Evolutionary conservation across 2,113 vertebrate species (phyloP).

Genomic region (Ptychochromis oligacanthus): DNA sequence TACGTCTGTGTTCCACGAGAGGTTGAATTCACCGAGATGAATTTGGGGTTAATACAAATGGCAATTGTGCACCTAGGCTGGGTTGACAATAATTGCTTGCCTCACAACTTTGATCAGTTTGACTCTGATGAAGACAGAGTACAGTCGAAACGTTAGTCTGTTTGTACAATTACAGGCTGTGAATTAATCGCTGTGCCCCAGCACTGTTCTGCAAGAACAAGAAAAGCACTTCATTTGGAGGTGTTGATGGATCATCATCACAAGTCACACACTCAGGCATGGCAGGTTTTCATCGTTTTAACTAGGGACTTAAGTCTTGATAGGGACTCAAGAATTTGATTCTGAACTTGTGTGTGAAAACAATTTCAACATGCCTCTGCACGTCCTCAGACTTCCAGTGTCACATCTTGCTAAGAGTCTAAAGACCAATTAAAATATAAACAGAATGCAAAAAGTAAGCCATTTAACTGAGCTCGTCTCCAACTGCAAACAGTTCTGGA

Average conservation of each 20-base stretch:
- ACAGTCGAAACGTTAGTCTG: neutral
- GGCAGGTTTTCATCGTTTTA: neutral
- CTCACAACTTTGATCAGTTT: neutral
- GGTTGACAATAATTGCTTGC: neutral
- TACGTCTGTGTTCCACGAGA: neutral
- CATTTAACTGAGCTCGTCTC: slow-evolving; percentile 1
- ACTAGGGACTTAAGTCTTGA: neutral
- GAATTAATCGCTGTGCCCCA: neutral
- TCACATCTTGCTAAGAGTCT: neutral
- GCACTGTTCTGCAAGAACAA: neutral
- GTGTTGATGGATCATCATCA: neutral
- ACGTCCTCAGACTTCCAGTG: neutral
- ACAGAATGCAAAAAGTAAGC: neutral
- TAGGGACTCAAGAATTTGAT: neutral
- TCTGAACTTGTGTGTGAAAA: neutral
- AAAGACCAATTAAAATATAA: neutral
- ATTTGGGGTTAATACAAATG: neutral
- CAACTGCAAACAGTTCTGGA: neutral
- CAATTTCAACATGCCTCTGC: neutral
- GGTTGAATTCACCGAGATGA: neutral
- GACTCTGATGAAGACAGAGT: neutral
- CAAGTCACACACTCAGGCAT: neutral
- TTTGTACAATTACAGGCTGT: neutral
- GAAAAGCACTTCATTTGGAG: neutral
- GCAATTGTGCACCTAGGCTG: neutral